Evolutionary conservation across 64 coral and sea anemone genomes (phyloP).

Genomic region (Pocillopora damicornis): DNA sequence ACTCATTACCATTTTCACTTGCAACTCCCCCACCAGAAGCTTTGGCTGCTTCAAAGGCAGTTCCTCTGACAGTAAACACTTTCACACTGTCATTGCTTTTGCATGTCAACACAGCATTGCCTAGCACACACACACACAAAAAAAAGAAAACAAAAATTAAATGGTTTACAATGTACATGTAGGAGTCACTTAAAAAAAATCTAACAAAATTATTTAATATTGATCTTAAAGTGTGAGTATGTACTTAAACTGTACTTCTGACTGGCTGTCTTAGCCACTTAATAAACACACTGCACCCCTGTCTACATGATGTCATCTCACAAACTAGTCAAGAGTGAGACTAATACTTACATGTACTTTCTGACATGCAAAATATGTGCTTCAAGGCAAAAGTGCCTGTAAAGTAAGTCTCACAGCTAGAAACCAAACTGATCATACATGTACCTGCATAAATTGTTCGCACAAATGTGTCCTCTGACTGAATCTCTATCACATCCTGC

Average conservation of each 20-base stretch:
- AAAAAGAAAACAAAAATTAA: not conserved
- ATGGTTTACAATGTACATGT: no score
- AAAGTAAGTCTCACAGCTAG: no score
- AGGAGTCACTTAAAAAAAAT: not conserved
- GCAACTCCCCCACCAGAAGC: constrained; percentile 68
- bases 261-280: no score
- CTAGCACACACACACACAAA: constrained; percentile 26
- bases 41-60: constrained; percentile 86
- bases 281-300: no score
- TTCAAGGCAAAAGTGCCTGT: no score
- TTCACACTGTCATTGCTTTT: constrained; percentile 92
- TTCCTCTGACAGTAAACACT: constrained; percentile 90
- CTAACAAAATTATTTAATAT: no score
- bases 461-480: constrained; percentile 97
- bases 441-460: constrained; percentile 97
- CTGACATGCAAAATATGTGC: no score
- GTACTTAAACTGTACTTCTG: no score
- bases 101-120: constrained; percentile 91
- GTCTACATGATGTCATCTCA: no score
- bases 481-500: constrained; percentile 91
- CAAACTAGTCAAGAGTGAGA: no score
- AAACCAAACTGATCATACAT: not conserved
- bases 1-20: constrained; percentile 58
- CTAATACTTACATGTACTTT: no score
- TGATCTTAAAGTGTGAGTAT: no score